A percentile compares a stretch with the other conserved stretches of the same genome.
Evolutionary conservation across 2,888 invertebrate species (phyloP).

Genomic region (Clostera curtula): DNA sequence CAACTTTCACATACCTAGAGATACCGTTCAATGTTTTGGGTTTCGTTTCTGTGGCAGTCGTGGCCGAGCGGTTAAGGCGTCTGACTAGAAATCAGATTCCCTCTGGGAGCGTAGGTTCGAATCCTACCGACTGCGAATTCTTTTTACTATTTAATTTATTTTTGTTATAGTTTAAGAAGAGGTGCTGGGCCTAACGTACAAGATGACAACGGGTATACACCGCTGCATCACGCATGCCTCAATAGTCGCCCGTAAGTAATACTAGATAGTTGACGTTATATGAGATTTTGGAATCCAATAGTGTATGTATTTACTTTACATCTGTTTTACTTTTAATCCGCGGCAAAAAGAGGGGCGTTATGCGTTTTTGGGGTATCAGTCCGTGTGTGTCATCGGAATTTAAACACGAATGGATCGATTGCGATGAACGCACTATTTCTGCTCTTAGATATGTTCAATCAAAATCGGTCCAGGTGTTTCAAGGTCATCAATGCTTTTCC

Average conservation of each 20-base stretch:
- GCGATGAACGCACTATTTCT: too few relatives aligned
- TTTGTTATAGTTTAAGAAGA: slow-evolving; percentile 84
- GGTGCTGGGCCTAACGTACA: slow-evolving; percentile 94
- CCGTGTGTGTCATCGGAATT: neutral
- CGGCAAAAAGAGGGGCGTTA: too few relatives aligned
- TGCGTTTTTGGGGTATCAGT: too few relatives aligned
- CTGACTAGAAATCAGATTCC: slow-evolving; percentile 93
- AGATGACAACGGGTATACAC: slow-evolving; percentile 94
- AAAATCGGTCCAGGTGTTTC: too few relatives aligned
- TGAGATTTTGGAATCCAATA: too few relatives aligned
- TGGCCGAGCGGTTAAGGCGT: slow-evolving; percentile 93
- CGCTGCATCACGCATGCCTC: slow-evolving; percentile 94
- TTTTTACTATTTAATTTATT: slow-evolving; percentile 14
- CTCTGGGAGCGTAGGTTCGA: slow-evolving; percentile 94
- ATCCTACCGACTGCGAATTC: slow-evolving; percentile 87
- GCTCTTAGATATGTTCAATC: too few relatives aligned
- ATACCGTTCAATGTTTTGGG: slow-evolving; percentile 24
- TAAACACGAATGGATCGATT: neutral
- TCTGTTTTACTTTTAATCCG: too few relatives aligned
- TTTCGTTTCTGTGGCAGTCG: slow-evolving; percentile 70
- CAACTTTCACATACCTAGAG: neutral
- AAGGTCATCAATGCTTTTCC: neutral
- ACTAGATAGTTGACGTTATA: too few relatives aligned
- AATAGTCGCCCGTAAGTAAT: slow-evolving; percentile 90
- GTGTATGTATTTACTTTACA: too few relatives aligned